Evolutionary conservation across 2,113 vertebrate species (phyloP).

Genomic region (Acrocephalus arundinaceus): DNA sequence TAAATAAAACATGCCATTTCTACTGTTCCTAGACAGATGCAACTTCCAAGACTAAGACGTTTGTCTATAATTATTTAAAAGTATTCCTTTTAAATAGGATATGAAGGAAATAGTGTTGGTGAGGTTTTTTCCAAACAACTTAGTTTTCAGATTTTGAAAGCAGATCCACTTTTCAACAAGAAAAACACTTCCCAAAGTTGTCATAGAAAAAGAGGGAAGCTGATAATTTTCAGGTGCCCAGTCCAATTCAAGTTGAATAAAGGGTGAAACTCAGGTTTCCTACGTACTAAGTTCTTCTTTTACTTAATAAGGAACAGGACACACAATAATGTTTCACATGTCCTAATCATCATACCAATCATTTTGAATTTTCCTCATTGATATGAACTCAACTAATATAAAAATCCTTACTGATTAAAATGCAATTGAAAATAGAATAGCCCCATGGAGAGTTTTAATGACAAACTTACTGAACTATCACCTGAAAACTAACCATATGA

Average conservation of each 20-base stretch:
- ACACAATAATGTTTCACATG: not conserved
- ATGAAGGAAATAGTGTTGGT: not conserved
- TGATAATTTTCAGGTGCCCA: not conserved
- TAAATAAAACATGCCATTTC: not conserved
- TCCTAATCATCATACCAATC: not conserved
- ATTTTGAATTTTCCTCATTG: not conserved
- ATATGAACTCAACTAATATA: not conserved
- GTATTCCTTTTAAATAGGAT: not conserved
- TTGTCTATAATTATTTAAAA: not conserved
- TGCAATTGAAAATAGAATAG: not conserved
- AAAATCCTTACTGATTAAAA: not conserved
- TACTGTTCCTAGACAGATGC: not conserved
- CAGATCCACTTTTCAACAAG: not conserved
- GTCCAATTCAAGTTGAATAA: not conserved
- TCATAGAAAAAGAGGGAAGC: not conserved
- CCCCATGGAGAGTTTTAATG: not conserved
- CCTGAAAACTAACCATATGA: not conserved
- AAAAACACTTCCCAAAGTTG: not conserved
- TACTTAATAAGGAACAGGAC: not conserved
- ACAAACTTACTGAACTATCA: not conserved
- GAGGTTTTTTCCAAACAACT: rapidly evolving
- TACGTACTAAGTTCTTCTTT: not conserved
- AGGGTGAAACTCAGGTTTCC: not conserved
- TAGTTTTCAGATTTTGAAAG: not conserved
- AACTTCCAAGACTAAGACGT: not conserved